Conservation (phyloP, 2,113 vertebrate species). For the Illadopsis cleaveri region DNA sequence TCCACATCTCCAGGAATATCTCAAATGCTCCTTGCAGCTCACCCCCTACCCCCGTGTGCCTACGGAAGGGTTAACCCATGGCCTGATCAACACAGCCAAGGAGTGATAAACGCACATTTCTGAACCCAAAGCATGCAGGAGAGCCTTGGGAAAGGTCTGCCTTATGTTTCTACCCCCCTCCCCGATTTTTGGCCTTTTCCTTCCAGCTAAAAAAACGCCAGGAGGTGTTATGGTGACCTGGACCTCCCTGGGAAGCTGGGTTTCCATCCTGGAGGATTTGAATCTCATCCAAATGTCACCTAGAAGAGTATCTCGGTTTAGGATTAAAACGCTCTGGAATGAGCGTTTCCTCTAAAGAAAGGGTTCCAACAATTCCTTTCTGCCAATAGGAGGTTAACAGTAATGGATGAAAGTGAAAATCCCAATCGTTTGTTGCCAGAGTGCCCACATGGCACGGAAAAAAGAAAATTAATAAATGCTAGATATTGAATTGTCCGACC, state of each 20-base stretch:
- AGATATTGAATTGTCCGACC: neutral
- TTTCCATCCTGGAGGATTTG: neutral
- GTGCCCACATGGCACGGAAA: neutral
- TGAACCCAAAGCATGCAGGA: neutral
- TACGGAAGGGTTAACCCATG: rapidly evolving
- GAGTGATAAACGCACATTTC: neutral
- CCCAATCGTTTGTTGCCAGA: neutral
- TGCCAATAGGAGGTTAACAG: neutral
- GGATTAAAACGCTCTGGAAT: neutral
- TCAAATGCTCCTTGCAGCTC: neutral
- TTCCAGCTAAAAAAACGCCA: neutral
- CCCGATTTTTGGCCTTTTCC: neutral
- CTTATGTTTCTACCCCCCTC: neutral
- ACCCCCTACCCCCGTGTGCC: too few species aligned
- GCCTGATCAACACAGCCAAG: neutral
- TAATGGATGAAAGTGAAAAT: too few species aligned
- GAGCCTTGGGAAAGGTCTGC: neutral
- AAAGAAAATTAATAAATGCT: neutral
- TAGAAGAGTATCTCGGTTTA: neutral
- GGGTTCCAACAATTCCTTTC: neutral
- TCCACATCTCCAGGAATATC: too few species aligned
- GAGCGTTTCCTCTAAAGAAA: neutral
- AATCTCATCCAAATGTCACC: rapidly evolving
- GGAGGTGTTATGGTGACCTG: neutral
- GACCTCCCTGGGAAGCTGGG: too few species aligned